Conservation (phyloP, 2,113 vertebrate species). For the Tragelaphus imberbis region DNA sequence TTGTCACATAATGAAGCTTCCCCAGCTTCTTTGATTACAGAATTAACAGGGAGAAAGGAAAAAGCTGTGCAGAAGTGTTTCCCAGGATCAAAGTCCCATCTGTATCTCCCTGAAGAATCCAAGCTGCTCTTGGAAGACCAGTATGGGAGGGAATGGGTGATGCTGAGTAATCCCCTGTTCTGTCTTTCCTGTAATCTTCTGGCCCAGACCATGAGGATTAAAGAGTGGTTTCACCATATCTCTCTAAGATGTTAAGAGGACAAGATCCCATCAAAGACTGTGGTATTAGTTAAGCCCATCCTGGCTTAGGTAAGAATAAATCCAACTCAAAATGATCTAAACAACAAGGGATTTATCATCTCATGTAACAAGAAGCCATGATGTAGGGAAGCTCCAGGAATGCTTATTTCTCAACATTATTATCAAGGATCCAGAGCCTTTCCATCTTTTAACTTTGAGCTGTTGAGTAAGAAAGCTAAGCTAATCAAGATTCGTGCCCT, state of each 20-base stretch:
- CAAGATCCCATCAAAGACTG: not conserved
- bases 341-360: not conserved
- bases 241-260: not conserved
- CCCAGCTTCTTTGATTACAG: not conserved
- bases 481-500: not conserved
- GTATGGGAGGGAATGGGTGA: not conserved
- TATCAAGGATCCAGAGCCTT: not conserved
- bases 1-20: not conserved
- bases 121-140: not conserved
- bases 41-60: not conserved
- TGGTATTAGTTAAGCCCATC: not conserved
- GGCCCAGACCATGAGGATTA: not conserved
- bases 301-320: not conserved
- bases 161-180: not conserved
- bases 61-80: not conserved
- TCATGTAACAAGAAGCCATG: not conserved
- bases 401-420: not conserved
- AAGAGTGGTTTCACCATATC: not conserved
- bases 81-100: not conserved
- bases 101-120: not conserved
- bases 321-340: conserved; percentile 3
- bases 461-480: not conserved
- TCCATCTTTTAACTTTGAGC: not conserved
- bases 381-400: not conserved
- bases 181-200: not conserved